phyloP scores from a whole-genome alignment of 2,113 vertebrate genomes.

The Tragelaphus buxtoni region DNA sequence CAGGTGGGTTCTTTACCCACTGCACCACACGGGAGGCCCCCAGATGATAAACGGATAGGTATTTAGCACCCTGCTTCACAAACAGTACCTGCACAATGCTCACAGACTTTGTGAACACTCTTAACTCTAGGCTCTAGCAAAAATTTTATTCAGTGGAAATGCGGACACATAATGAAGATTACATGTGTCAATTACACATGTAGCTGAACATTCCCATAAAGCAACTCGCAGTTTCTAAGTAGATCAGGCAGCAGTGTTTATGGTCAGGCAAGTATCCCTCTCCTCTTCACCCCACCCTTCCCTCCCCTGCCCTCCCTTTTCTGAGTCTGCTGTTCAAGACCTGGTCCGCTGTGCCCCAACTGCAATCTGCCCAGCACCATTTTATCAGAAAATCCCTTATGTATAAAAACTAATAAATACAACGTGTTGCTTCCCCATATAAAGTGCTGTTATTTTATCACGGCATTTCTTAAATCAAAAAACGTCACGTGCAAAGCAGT shows the following conservation, averaged over 20 bases:
- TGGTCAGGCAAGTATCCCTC: neutral
- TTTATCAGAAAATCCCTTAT: neutral
- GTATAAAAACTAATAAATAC: neutral
- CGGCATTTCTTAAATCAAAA: neutral
- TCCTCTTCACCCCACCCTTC: rapidly evolving
- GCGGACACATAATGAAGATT: neutral
- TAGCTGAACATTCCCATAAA: neutral
- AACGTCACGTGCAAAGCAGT: neutral
- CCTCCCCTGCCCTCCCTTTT: neutral
- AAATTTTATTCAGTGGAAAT: neutral
- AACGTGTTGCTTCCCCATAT: neutral
- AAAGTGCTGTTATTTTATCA: neutral
- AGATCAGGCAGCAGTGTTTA: neutral
- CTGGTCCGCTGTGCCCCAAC: neutral
- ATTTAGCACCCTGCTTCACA: neutral
- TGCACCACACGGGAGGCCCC: neutral
- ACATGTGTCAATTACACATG: no score
- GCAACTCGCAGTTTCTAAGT: neutral
- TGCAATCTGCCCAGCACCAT: neutral
- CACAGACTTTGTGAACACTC: neutral
- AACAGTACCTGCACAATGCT: neutral
- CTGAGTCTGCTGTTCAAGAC: neutral
- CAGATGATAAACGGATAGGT: neutral
- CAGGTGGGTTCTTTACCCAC: neutral
- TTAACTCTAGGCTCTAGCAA: neutral